Base-by-base conservation (phyloP, 1,140 invertebrate genomes). In the Drosophila orena region DNA sequence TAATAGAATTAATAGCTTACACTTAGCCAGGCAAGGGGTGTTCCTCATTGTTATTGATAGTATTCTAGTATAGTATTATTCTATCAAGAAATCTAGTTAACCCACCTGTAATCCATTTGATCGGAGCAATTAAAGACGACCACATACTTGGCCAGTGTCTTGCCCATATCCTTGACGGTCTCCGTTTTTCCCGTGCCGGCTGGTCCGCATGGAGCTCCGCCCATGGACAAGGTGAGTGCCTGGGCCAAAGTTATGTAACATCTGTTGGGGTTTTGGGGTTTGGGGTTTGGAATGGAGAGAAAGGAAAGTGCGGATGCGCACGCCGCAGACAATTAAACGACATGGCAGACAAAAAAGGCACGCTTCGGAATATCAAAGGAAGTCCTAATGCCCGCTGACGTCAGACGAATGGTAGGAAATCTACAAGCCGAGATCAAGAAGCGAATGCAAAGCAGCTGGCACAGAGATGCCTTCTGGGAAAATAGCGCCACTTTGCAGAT, bases 71-170 rank as follows among this genome's bases (percentile, higher is more conserved):
- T 27, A 7, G 24, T n/a, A n/a, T 27, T 0, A 0, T 17, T 17
- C 17, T 17, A 1, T 17, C 17, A 17, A 17, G 17, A 17, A 12
- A 12, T 20, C 8, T 44, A 20, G 8, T 22, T 20, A 4, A n/a
- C 53, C 40, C 95, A 97, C 94, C 97, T 95, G 92, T 98, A 99
- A 93, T 99, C 98, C 98, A 99, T 99, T 94, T 99, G 98, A 94
- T 99, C 98, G 4, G 98, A 99, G 90, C 98, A 99, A 93, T 99
- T 99, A 93, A 99, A 99, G 1, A 99, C 98, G 0, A 99, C 98
- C 2, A 99, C 98, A 92, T 99, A 99, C 93, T 99, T 99, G 15
- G 97, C 98, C 6, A 99, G 93, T 17, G 98, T 98, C 93, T 99
- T 98, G 2, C 98, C 98, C 98, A 99, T 99, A 85, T 99, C 98